phyloP scores from a whole-genome alignment of 35 echinoderm and acorn worm genomes.

The Chiridota heheva region DNA sequence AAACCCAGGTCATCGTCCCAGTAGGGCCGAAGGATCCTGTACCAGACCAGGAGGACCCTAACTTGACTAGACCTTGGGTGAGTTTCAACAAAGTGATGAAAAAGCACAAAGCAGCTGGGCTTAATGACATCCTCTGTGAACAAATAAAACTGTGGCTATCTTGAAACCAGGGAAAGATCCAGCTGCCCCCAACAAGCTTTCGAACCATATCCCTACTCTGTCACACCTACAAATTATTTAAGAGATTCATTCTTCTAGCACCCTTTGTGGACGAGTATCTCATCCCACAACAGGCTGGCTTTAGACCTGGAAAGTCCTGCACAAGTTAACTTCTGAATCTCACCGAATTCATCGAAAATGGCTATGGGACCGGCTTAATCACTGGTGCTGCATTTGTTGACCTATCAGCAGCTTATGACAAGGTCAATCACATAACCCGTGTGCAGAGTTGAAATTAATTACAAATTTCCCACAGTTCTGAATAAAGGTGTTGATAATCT shows the following conservation, averaged over 20 bases:
- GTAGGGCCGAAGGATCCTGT: no score
- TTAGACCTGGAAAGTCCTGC: conserved; percentile 36
- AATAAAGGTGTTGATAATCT: no score
- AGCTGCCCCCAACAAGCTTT: conserved; percentile 36
- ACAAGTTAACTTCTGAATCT: conserved; percentile 17
- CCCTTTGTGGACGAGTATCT: conserved; percentile 10
- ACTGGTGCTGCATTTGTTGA: conserved; percentile 25
- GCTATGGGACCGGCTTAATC: neutral
- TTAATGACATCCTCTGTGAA: no score
- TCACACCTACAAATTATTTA: conserved; percentile 56
- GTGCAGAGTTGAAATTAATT: no score
- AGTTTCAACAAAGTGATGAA: no score
- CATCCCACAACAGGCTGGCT: conserved; percentile 27
- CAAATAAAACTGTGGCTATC: no score
- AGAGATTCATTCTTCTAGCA: conserved; percentile 43
- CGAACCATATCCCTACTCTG: conserved; percentile 52
- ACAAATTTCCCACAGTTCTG: no score
- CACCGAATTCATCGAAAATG: conserved; percentile 26
- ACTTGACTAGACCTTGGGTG: no score
- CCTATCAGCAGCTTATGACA: conserved; percentile 47
- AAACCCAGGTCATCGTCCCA: no score
- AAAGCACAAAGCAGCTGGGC: no score
- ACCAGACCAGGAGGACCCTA: no score
- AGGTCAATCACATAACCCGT: neutral
- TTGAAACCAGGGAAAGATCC: conserved; percentile 57